Percentiles rank a stretch among this genome's conserved stretches.
phyloP scores from a whole-genome alignment of 2,888 invertebrate genomes.

The Neoaliturus tenellus region DNA sequence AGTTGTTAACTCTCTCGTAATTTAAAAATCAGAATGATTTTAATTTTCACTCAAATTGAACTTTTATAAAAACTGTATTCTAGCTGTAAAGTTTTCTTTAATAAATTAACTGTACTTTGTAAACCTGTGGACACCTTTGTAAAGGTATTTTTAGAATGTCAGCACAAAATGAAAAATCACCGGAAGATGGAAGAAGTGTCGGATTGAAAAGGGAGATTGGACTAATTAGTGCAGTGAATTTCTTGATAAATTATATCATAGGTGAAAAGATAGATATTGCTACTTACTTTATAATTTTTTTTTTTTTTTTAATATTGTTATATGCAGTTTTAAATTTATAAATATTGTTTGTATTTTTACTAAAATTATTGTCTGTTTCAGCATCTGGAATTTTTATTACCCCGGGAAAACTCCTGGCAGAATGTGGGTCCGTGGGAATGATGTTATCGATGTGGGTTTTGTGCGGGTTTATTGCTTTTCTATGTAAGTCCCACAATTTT shows the following conservation, averaged over 20 bases:
- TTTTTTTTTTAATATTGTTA: not conserved
- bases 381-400: slow-evolving; percentile 38
- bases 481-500: not conserved
- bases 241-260: slow-evolving; percentile 30
- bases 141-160: not conserved
- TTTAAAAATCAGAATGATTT: not conserved
- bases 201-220: slow-evolving; percentile 16
- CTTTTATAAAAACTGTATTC: not conserved
- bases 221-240: slow-evolving; percentile 23
- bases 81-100: not conserved
- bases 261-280: slow-evolving; percentile 1
- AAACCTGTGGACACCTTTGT: too few relatives aligned
- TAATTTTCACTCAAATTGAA: not conserved
- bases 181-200: not conserved
- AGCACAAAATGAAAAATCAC: not conserved
- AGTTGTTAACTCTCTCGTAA: not conserved
- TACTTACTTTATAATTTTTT: not conserved
- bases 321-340: not conserved
- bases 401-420: slow-evolving; percentile 15
- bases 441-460: not conserved
- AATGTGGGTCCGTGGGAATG: slow-evolving; percentile 29
- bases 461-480: slow-evolving; percentile 3
- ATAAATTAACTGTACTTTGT: not conserved
- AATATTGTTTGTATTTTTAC: not conserved
- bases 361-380: not conserved